These are phyloP conservation scores for Odontamblyopus rebecca DNA, from an alignment of 2,797 vertebrate genomes.

Conservation along the genomic window DNA sequence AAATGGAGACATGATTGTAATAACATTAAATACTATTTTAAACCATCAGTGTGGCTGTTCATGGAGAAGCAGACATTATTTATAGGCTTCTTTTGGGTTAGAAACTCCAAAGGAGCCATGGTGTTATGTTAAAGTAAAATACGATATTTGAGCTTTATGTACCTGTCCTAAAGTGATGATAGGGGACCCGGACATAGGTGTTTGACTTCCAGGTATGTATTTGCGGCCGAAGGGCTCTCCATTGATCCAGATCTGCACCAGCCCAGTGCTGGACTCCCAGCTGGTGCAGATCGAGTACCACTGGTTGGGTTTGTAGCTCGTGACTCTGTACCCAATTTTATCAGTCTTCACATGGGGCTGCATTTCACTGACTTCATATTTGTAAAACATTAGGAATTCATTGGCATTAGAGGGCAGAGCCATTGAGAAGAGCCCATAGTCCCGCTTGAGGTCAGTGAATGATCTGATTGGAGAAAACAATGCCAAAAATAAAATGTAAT, in stretches of 20 bases:
- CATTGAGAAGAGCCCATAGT: constrained; percentile 59
- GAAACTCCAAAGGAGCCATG: neutral
- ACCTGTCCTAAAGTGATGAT: constrained; percentile 27
- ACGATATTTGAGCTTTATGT: neutral
- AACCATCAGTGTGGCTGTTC: too few species aligned
- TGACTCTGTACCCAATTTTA: accelerated
- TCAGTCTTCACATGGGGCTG: constrained; percentile 3
- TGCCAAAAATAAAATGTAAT: neutral
- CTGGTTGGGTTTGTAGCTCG: neutral
- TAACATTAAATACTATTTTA: too few species aligned
- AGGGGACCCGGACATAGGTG: neutral
- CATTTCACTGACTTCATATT: neutral
- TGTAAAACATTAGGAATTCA: constrained; percentile 44
- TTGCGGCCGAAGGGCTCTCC: constrained; percentile 50
- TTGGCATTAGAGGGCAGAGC: constrained; percentile 11
- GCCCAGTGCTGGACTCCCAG: constrained; percentile 47
- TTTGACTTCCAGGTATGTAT: neutral
- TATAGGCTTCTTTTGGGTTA: neutral
- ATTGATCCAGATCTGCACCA: constrained; percentile 46
- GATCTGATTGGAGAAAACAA: constrained; percentile 19
- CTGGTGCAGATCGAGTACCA: constrained; percentile 55
- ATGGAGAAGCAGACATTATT: too few species aligned
- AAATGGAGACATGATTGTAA: too few species aligned
- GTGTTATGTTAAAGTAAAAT: neutral
- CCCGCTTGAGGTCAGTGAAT: constrained; percentile 43